Evolutionary conservation across 37 sponge, comb jelly and placozoan species (phyloP).

Genomic region (Ianthella basta): DNA sequence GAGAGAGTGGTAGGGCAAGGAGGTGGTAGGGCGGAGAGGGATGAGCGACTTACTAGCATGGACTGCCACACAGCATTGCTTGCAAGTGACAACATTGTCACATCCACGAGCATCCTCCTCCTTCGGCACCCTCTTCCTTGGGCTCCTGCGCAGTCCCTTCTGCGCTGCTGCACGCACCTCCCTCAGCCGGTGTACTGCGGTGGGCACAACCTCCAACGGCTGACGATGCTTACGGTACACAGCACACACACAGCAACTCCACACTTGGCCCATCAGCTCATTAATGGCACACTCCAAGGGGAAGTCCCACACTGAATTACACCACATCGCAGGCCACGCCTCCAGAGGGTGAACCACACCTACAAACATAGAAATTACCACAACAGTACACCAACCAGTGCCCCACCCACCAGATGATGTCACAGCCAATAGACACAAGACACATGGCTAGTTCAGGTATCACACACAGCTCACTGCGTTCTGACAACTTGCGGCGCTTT

Average conservation of each 20-base stretch:
- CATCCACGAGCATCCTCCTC: neutral
- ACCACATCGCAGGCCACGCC: slow-evolving; percentile 60
- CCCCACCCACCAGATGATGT: neutral
- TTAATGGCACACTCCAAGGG: slow-evolving; percentile 41
- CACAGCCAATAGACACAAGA: neutral
- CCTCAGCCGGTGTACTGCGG: neutral
- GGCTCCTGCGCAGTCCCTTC: slow-evolving; percentile 23
- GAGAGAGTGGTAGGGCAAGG: slow-evolving; percentile 53
- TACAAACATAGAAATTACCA: no score
- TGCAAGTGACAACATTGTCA: neutral
- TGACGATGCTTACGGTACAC: neutral
- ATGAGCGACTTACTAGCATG: neutral
- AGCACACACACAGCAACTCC: slow-evolving; percentile 27
- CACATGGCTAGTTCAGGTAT: neutral
- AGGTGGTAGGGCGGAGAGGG: neutral
- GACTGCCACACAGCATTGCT: slow-evolving; percentile 7
- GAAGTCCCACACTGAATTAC: slow-evolving; percentile 52
- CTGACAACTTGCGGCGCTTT: neutral
- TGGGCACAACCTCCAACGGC: neutral
- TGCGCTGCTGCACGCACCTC: neutral
- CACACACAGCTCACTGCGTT: neutral
- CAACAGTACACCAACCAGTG: slow-evolving; percentile 32
- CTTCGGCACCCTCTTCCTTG: neutral
- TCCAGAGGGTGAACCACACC: neutral
- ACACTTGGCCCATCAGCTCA: neutral